Evolutionary conservation across 2,113 vertebrate genomes (phyloP).

Genomic region (Chrysochloris asiatica): DNA sequence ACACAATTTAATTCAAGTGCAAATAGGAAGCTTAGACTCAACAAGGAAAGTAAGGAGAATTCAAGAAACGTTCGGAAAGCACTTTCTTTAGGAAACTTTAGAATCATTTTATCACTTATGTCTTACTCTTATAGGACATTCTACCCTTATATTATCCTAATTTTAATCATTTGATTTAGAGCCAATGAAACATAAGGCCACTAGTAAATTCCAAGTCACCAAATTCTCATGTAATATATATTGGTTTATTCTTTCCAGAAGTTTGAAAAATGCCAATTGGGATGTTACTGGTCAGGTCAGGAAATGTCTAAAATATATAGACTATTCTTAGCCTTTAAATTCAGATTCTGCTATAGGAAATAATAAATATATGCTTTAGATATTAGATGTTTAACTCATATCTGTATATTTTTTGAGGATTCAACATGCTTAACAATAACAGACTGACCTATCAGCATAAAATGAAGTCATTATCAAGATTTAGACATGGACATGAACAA

Average conservation of each 20-base stretch:
- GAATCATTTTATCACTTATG: not conserved
- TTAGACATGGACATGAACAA: not conserved
- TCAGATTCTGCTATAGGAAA: not conserved
- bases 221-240: not conserved
- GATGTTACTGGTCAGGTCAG: not conserved
- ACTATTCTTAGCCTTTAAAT: not conserved
- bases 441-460: slow-evolving; percentile 31
- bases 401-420: slow-evolving; percentile 19
- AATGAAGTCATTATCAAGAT: slow-evolving; percentile 12
- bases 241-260: not conserved
- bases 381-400: not conserved
- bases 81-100: not conserved
- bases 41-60: not conserved
- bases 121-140: not conserved
- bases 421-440: slow-evolving; percentile 11
- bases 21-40: not conserved
- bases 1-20: not conserved
- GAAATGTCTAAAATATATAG: not conserved
- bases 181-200: not conserved
- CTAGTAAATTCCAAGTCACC: not conserved
- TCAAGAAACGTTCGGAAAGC: not conserved
- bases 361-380: not conserved
- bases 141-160: not conserved
- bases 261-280: not conserved
- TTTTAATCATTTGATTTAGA: not conserved